Base-by-base conservation (phyloP, 2,113 vertebrate species). In the Speoplatyrhinus poulsoni region DNA sequence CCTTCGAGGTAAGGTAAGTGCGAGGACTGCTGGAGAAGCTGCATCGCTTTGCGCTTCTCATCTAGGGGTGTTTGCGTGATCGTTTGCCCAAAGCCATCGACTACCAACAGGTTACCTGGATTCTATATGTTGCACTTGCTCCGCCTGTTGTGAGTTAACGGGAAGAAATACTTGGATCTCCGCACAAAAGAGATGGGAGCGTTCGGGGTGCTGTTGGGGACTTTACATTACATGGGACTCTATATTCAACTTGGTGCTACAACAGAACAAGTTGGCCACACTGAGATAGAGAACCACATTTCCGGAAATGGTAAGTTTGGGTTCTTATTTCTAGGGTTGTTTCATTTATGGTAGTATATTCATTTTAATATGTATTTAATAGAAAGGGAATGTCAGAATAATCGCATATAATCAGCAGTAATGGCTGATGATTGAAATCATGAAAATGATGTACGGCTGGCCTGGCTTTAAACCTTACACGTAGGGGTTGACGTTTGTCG, bases 141-240 rank as follows among this genome's bases (percentile, higher is more conserved):
- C 64, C 49, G 49, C 72, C 60, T 62, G 62, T 77, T 41, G 36
- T 41, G 36, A 41, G 7, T 41, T 6, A 41, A 41, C 36, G 36
- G 36, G 36, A 73, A 76, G 77, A 71, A 79, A 73, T 84, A 86
- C 82, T 82, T 85, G 87, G 73, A 85, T 79, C 80, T 88, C 88
- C 12, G 62, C 76, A 82, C 62, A 72, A 70, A 75, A 89, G 88
- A 83, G 79, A 95, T 95, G 94, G 93, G 94, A 88, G 94, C 93
- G 90, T 93, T 96, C 84, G 89, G 91, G 75, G 80, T 93, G 90
- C 92, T 94, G 85, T 91, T 96, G 90, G 92, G 95, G 93, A 92
- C 92, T 90, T 93, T 96, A 85, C 95, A 96, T 87, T 98, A 92
- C 89, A 83, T 96, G 94, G 95, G 95, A 94, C 94, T 98, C 93